These are phyloP conservation scores for Baccha elongata DNA, from an alignment of 2,888 invertebrate genomes.

Conservation along the genomic window DNA sequence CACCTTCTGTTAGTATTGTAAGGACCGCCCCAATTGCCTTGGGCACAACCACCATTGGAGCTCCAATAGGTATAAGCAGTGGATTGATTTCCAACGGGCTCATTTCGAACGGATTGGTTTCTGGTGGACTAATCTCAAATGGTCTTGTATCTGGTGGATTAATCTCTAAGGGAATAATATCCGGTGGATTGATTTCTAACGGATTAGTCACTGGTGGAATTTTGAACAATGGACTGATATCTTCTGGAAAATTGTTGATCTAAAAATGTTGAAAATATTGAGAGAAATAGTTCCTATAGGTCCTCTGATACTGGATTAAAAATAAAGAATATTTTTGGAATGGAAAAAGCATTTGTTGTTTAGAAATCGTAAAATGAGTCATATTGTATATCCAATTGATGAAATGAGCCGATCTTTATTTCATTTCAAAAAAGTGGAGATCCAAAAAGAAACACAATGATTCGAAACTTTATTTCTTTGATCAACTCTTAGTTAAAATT, in stretches of 20 bases:
- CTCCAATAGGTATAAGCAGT: constrained; percentile 23
- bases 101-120: constrained; percentile 27
- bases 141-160: constrained; percentile 41
- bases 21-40: constrained; percentile 36
- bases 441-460: no score
- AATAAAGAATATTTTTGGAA: not conserved
- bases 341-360: not conserved
- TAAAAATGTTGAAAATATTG: not conserved
- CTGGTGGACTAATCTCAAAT: constrained; percentile 31
- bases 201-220: constrained; percentile 27
- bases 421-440: no score
- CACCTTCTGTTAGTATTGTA: not conserved
- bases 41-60: constrained; percentile 17
- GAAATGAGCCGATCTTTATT: no score
- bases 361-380: not conserved
- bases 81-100: constrained; percentile 34
- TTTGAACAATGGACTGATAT: constrained; percentile 6
- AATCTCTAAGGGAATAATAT: constrained; percentile 31
- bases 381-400: no score
- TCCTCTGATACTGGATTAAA: constrained; percentile 14
- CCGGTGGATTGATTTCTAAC: constrained; percentile 16
- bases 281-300: constrained; percentile 19
- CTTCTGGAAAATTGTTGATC: constrained; percentile 28
- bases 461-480: no score
- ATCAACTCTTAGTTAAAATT: no score